A percentile compares a stretch with the other conserved stretches of the same genome.
Conservation (phyloP, 2,113 vertebrate genomes). For the Mastomys natalensis region DNA sequence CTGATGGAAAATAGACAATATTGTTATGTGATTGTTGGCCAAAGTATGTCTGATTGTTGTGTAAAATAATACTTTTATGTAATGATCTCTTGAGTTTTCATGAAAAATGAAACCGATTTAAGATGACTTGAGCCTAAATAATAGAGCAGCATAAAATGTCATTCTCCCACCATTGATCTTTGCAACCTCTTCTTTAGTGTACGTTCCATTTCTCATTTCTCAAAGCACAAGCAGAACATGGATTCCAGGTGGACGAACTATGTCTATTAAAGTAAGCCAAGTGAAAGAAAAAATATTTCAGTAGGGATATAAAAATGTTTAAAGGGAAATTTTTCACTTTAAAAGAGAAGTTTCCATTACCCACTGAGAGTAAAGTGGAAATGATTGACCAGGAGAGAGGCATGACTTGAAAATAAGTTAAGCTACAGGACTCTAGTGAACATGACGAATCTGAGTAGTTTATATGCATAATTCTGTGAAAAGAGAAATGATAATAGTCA, state of each 20-base stretch:
- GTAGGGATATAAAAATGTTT: conserved; percentile 70
- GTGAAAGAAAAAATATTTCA: conserved; percentile 70
- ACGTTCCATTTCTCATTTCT: conserved; percentile 72
- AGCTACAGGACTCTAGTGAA: background rate
- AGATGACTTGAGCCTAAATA: conserved; percentile 66
- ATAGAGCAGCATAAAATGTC: conserved; percentile 46
- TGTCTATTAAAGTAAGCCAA: conserved; percentile 76
- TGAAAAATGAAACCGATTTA: conserved; percentile 61
- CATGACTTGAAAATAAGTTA: conserved; percentile 27
- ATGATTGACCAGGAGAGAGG: conserved; percentile 43
- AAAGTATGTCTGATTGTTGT: conserved; percentile 31
- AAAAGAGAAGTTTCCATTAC: conserved; percentile 59
- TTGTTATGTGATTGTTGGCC: background rate
- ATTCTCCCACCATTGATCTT: conserved; percentile 66
- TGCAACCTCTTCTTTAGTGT: conserved; percentile 61
- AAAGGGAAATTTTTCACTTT: conserved; percentile 74
- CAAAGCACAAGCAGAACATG: conserved; percentile 71
- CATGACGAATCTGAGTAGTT: background rate
- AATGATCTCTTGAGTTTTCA: conserved; percentile 5
- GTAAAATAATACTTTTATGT: conserved; percentile 15
- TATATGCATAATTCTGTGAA: background rate
- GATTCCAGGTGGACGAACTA: conserved; percentile 65
- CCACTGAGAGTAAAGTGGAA: conserved; percentile 47
- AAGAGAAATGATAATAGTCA: background rate
- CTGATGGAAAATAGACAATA: conserved; percentile 8